Percentiles rank a stretch among this genome's conserved stretches.
phyloP scores from a whole-genome alignment of 2,888 invertebrate species.

The Serripes groenlandicus region DNA sequence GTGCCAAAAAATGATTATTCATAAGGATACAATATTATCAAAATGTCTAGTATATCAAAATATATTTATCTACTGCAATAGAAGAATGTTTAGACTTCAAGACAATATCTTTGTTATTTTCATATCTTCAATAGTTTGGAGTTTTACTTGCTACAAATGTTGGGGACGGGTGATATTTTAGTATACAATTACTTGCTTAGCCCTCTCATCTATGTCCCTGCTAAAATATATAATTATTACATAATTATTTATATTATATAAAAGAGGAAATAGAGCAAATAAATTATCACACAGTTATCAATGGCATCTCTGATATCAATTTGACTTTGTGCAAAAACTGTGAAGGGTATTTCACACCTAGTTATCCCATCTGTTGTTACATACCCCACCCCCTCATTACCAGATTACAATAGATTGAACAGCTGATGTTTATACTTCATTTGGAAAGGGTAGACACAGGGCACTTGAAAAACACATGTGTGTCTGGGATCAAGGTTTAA shows the following conservation, averaged over 20 bases:
- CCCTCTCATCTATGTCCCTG: too few relatives aligned
- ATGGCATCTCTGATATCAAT: conserved; percentile 10
- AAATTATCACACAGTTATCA: conserved; percentile 15
- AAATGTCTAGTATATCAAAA: too few relatives aligned
- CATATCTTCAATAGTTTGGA: too few relatives aligned
- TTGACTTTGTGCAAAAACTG: background rate
- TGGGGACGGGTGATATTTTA: too few relatives aligned
- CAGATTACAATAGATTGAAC: conserved; percentile 1
- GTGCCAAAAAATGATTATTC: too few relatives aligned
- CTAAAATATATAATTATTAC: background rate
- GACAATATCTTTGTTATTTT: too few relatives aligned
- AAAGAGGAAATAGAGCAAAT: background rate
- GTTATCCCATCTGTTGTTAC: background rate
- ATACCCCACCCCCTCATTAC: background rate
- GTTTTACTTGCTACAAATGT: too few relatives aligned
- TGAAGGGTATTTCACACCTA: conserved; percentile 11
- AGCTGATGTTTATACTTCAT: conserved; percentile 5
- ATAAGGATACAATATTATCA: too few relatives aligned
- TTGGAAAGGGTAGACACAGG: background rate
- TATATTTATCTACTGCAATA: too few relatives aligned
- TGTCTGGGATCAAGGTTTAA: background rate
- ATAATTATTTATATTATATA: background rate
- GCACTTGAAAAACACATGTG: background rate
- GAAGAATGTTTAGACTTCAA: too few relatives aligned
- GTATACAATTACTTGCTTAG: too few relatives aligned